Evolutionary conservation across 1,140 invertebrate species (phyloP).

Genomic region (Platorchestia sp.): DNA sequence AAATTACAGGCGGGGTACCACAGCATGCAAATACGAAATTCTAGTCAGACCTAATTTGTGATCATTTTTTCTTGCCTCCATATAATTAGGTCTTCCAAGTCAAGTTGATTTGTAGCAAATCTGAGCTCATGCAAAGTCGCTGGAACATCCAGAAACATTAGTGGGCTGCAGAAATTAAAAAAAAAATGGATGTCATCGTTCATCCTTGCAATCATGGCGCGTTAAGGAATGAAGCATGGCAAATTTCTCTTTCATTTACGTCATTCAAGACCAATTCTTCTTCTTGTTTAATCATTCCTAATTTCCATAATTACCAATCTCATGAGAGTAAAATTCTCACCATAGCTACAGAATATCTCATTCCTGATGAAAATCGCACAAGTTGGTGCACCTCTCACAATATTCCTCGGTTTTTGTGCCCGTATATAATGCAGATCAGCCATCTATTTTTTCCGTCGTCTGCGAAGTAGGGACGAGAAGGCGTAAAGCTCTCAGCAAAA

Average conservation of each 20-base stretch:
- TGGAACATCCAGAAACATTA: neutral
- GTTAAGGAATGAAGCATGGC: neutral
- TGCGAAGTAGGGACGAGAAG: neutral
- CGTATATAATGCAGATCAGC: neutral
- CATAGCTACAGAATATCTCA: neutral
- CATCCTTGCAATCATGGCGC: neutral
- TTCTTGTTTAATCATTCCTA: neutral
- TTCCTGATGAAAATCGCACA: neutral
- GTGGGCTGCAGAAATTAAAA: neutral
- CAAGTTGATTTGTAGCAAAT: slow-evolving; percentile 9
- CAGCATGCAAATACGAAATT: neutral
- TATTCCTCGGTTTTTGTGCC: neutral
- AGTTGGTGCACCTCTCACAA: neutral
- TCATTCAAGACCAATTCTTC: slow-evolving; percentile 1
- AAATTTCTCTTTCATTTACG: neutral
- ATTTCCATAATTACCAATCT: slow-evolving; percentile 2
- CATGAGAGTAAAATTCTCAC: slow-evolving; percentile 8
- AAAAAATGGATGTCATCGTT: neutral
- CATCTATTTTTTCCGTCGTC: neutral
- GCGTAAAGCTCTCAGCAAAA: neutral
- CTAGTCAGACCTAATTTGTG: neutral
- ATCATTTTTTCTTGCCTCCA: neutral
- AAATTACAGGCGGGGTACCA: neutral
- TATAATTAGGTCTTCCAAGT: neutral
- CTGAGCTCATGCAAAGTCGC: neutral